These are phyloP conservation scores for Neolamprologus kungweensis DNA, from an alignment of 2,113 vertebrate species.

Conservation along the genomic window DNA sequence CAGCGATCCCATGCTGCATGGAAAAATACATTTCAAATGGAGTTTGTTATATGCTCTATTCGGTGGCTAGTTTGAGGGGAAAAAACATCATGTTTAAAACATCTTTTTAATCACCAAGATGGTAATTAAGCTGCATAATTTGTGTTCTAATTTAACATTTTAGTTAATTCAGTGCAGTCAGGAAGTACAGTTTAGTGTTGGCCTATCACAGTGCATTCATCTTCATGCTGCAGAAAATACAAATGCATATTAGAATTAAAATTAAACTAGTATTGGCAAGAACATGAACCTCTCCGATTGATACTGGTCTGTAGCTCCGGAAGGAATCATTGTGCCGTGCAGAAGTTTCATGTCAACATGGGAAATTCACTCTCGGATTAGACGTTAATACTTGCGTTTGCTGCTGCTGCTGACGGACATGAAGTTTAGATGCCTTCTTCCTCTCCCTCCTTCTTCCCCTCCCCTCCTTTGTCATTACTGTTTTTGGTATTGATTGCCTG, in stretches of 20 bases:
- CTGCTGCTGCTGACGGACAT: conserved; percentile 47
- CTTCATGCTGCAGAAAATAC: neutral
- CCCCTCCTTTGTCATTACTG: conserved; percentile 8
- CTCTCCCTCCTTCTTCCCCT: neutral
- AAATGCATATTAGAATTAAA: neutral
- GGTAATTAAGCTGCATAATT: conserved; percentile 24
- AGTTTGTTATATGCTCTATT: conserved; percentile 9
- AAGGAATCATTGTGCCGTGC: conserved; percentile 39
- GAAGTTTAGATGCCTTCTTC: conserved; percentile 3
- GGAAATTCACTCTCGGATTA: conserved; percentile 62
- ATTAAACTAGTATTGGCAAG: conserved; percentile 7
- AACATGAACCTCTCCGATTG: conserved; percentile 21
- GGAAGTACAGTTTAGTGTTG: neutral
- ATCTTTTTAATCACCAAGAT: conserved; percentile 18
- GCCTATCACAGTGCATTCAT: neutral
- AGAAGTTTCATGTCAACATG: conserved; percentile 43
- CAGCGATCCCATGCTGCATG: neutral
- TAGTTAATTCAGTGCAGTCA: neutral
- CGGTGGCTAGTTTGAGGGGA: neutral
- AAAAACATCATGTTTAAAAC: conserved; percentile 22
- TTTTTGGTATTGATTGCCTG: conserved; percentile 61
- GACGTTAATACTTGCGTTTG: conserved; percentile 17
- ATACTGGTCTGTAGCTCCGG: conserved; percentile 1
- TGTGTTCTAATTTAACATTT: neutral
- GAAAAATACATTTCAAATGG: neutral